These are phyloP conservation scores for Pterobdella sp. DNA, from an alignment of 2,888 invertebrate genomes.

Conservation along the genomic window DNA sequence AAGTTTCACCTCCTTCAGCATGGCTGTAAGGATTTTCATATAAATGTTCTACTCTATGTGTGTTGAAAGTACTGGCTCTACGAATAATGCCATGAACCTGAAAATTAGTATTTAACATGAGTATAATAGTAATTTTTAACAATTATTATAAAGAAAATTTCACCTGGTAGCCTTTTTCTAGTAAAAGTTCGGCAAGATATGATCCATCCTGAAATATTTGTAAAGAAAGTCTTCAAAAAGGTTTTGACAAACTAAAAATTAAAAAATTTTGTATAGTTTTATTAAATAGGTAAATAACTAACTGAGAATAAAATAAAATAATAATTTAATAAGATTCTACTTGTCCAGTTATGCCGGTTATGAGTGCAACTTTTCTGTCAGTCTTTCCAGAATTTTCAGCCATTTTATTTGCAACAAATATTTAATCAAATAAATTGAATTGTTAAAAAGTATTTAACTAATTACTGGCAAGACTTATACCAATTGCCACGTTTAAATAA, in stretches of 20 bases:
- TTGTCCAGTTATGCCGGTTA: slow-evolving; percentile 96
- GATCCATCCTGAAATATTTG: slow-evolving; percentile 76
- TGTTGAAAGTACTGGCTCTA: slow-evolving; percentile 90
- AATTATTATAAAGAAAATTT: slow-evolving; percentile 24
- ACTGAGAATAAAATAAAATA: background rate
- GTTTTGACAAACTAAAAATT: background rate
- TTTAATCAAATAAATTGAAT: background rate
- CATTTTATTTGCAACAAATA: no score
- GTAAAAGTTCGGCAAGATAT: slow-evolving; percentile 84
- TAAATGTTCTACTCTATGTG: slow-evolving; percentile 86
- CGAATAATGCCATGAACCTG: slow-evolving; percentile 84
- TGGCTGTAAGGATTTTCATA: slow-evolving; percentile 84
- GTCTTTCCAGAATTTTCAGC: background rate
- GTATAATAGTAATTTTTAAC: background rate
- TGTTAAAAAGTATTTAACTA: background rate
- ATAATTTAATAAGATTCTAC: slow-evolving; percentile 56
- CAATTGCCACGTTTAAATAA: background rate
- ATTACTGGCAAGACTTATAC: background rate
- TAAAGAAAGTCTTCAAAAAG: background rate
- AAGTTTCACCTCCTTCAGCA: slow-evolving; percentile 54
- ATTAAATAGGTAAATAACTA: background rate
- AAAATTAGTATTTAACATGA: background rate
- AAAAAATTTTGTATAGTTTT: background rate
- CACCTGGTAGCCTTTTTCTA: slow-evolving; percentile 76
- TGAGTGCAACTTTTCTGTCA: slow-evolving; percentile 65